These are phyloP conservation scores for Ascaphus truei DNA, from an alignment of 2,113 vertebrate genomes.

Conservation along the genomic window DNA sequence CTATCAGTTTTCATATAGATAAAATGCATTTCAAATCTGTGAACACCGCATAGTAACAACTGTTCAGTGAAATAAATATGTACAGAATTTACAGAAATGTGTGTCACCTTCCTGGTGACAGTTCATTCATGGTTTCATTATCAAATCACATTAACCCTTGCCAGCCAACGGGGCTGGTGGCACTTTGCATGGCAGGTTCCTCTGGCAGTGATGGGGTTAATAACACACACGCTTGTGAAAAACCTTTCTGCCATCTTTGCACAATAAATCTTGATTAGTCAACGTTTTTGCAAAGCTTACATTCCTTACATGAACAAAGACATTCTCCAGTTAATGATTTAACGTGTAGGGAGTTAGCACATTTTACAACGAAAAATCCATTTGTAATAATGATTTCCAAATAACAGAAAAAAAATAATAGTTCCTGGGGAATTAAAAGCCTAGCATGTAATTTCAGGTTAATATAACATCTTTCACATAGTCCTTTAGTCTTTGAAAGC, in stretches of 20 bases:
- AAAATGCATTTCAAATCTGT: slow-evolving; percentile 32
- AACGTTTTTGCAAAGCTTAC: slow-evolving; percentile 2
- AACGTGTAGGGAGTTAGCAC: background rate
- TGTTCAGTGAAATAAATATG: slow-evolving; percentile 32
- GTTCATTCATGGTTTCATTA: background rate
- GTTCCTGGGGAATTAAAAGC: background rate
- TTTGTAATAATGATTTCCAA: background rate
- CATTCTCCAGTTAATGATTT: slow-evolving; percentile 3
- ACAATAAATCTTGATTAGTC: background rate
- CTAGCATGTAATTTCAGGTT: background rate
- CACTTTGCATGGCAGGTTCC: background rate
- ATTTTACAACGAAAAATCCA: slow-evolving; percentile 14
- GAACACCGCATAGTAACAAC: slow-evolving; percentile 21
- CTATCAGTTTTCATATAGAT: slow-evolving; percentile 22
- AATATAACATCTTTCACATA: background rate
- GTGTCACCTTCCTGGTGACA: slow-evolving; percentile 10
- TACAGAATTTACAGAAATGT: slow-evolving; percentile 32
- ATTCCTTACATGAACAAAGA: slow-evolving; percentile 18
- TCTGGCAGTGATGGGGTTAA: slow-evolving; percentile 11
- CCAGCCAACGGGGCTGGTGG: background rate
- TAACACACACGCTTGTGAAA: background rate
- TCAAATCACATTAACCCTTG: background rate
- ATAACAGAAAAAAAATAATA: background rate
- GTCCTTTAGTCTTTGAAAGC: background rate
- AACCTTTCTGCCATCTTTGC: background rate